A percentile compares a stretch with the other conserved stretches of the same genome.
These are phyloP conservation scores for Rhineura floridana DNA, from an alignment of 2,113 vertebrate species.

Conservation along the genomic window DNA sequence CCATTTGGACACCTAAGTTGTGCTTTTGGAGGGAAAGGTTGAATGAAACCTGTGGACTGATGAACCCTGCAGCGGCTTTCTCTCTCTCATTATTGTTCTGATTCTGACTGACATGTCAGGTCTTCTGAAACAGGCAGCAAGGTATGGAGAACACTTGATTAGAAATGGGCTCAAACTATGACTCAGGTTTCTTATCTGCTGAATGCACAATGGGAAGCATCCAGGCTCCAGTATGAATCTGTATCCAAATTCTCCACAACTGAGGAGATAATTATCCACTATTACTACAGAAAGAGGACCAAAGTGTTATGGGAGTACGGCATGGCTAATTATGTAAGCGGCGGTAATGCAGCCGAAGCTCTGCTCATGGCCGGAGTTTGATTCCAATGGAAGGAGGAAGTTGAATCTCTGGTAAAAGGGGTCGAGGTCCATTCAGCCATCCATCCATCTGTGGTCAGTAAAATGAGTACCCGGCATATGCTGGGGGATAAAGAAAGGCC, in stretches of 20 bases:
- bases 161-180: not conserved
- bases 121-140: not conserved
- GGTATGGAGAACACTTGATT: constrained; percentile 8
- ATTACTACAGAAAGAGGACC: too few species aligned
- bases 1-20: not conserved
- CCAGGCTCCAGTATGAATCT: not conserved
- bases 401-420: too few species aligned
- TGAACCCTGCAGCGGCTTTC: not conserved
- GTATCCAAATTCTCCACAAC: not conserved
- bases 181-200: not conserved
- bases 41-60: not conserved
- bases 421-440: too few species aligned
- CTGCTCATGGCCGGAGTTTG: too few species aligned
- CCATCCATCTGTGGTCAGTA: too few species aligned
- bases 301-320: too few species aligned
- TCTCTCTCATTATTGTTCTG: constrained; percentile 11
- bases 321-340: too few species aligned
- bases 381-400: too few species aligned
- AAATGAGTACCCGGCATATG: too few species aligned
- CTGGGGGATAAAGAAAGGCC: too few species aligned
- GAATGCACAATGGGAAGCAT: not conserved
- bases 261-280: not conserved
- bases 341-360: too few species aligned
- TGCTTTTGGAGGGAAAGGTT: not conserved
- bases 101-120: constrained; percentile 2